phyloP scores from a whole-genome alignment of 2,797 vertebrate species.

The Cephalopachus bancanus region DNA sequence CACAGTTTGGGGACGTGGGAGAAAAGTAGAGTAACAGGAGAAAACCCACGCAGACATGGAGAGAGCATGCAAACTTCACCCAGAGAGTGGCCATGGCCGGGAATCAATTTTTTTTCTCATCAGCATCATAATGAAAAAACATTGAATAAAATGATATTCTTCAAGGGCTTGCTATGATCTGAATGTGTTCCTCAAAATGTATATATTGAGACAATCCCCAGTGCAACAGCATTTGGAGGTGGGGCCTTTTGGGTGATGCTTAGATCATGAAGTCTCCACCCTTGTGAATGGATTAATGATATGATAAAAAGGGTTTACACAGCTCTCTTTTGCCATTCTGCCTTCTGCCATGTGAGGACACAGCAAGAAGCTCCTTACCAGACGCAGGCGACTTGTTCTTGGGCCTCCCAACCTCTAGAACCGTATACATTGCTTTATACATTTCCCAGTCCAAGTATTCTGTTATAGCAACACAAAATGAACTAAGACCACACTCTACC shows the following conservation, averaged over 20 bases:
- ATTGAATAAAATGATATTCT: not conserved
- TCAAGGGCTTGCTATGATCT: not conserved
- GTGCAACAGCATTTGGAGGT: no score
- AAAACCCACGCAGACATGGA: not conserved
- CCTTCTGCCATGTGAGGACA: not conserved
- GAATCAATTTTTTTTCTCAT: not conserved
- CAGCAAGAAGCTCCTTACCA: not conserved
- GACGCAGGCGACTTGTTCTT: not conserved
- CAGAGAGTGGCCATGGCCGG: not conserved
- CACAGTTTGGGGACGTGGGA: not conserved
- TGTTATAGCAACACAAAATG: not conserved
- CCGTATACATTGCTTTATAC: not conserved
- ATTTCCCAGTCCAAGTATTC: not conserved
- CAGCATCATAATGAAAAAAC: not conserved
- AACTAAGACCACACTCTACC: not conserved
- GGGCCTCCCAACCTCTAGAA: not conserved
- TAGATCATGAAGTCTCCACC: not conserved
- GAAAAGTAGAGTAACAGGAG: not conserved
- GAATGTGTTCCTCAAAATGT: not conserved
- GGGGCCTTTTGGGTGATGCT: no score
- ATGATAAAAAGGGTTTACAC: not conserved
- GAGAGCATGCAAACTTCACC: not conserved
- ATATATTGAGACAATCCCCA: not conserved
- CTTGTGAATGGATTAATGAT: not conserved
- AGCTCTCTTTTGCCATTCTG: not conserved